phyloP scores from a whole-genome alignment of 2,113 vertebrate genomes.

The Willisornis vidua region DNA sequence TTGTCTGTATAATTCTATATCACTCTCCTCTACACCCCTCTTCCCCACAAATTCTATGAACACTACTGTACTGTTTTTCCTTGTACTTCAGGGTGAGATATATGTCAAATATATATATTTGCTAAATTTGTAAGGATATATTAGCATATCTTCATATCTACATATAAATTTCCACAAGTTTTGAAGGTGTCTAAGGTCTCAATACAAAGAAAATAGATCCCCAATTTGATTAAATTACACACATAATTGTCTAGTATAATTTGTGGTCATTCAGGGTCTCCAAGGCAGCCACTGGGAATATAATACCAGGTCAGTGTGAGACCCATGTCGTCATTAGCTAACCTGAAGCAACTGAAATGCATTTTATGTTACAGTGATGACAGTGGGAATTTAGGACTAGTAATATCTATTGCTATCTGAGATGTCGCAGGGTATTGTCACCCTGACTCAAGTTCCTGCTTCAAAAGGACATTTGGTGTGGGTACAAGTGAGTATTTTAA shows the following conservation, averaged over 20 bases:
- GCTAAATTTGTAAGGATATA: background rate
- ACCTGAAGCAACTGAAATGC: background rate
- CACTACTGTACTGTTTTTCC: background rate
- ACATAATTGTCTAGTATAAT: background rate
- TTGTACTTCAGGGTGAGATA: background rate
- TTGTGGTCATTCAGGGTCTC: background rate
- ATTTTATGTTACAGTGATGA: background rate
- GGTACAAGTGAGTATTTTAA: background rate
- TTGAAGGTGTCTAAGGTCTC: background rate
- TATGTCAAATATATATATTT: background rate
- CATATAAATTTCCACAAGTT: background rate
- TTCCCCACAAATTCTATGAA: background rate
- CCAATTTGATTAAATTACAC: background rate
- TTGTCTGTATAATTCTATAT: background rate
- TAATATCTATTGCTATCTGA: background rate
- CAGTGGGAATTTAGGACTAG: background rate
- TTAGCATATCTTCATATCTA: background rate
- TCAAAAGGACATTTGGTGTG: background rate
- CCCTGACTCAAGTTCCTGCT: background rate
- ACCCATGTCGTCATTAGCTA: background rate
- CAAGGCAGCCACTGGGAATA: background rate
- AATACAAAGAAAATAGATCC: background rate
- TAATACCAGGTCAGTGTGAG: background rate
- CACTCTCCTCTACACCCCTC: fast-evolving
- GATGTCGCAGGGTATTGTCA: background rate